These are phyloP conservation scores for Saccopteryx leptura DNA, from an alignment of 2,113 vertebrate species.

Conservation along the genomic window DNA sequence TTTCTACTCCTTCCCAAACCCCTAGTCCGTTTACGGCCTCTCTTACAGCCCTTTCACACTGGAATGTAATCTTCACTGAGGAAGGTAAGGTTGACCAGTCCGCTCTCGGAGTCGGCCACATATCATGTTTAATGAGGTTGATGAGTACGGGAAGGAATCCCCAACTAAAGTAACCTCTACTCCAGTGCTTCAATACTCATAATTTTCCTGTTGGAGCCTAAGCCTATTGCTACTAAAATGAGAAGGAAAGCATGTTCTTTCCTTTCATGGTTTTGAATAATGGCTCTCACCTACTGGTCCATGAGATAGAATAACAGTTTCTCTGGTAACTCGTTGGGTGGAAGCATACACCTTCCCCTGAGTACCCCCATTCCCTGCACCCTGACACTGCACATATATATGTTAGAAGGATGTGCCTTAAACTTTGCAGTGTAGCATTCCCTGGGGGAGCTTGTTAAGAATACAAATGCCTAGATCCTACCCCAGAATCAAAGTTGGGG, in stretches of 20 bases:
- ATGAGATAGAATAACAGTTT: constrained; percentile 11
- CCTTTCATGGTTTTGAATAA: neutral
- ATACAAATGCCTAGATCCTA: constrained; percentile 63
- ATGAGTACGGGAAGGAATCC: neutral
- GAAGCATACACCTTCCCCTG: neutral
- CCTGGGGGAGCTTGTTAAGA: constrained; percentile 68
- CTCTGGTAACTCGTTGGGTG: constrained; percentile 31
- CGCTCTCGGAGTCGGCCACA: neutral
- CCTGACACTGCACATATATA: constrained; percentile 28
- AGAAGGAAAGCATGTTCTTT: constrained; percentile 20
- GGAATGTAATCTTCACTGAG: neutral
- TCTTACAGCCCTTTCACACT: constrained; percentile 6
- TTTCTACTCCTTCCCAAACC: neutral
- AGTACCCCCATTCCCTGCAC: neutral
- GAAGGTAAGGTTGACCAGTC: neutral
- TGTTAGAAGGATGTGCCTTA: constrained; percentile 63
- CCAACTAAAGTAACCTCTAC: constrained; percentile 32
- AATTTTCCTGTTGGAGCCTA: neutral
- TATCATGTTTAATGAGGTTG: neutral
- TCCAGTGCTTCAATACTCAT: neutral
- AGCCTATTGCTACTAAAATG: neutral
- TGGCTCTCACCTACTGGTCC: constrained; percentile 36
- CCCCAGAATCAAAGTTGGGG: constrained; percentile 61
- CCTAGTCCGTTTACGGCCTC: neutral
- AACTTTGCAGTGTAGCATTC: constrained; percentile 62